These are phyloP conservation scores for Silurus lanzhouensis DNA, from an alignment of 2,797 vertebrate genomes.

Conservation along the genomic window DNA sequence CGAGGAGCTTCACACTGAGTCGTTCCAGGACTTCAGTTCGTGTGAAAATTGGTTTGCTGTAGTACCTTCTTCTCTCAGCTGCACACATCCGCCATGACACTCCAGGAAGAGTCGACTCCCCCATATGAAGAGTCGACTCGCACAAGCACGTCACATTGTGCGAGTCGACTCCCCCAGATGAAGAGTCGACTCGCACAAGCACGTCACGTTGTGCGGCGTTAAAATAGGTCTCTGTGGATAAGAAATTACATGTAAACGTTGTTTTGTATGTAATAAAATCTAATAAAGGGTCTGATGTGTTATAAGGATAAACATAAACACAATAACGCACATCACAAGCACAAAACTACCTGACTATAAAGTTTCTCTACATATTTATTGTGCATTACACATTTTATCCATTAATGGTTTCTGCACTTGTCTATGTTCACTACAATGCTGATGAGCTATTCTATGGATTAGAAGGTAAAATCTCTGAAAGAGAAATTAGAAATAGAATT, in stretches of 20 bases:
- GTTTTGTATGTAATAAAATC: neutral
- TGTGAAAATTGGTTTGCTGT: neutral
- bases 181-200: neutral
- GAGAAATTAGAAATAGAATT: neutral
- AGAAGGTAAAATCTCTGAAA: neutral
- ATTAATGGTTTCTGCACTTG: neutral
- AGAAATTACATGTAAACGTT: neutral
- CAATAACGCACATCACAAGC: too few relatives aligned
- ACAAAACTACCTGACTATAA: too few relatives aligned
- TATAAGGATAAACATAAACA: neutral
- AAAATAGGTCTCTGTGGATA: neutral
- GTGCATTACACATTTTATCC: neutral
- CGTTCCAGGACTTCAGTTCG: neutral
- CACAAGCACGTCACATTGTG: neutral
- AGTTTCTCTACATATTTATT: too few relatives aligned
- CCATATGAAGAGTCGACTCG: neutral
- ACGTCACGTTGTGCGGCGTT: neutral
- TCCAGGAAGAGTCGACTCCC: slow-evolving; percentile 2
- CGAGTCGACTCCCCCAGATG: too few relatives aligned
- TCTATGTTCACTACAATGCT: neutral
- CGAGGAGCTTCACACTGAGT: neutral
- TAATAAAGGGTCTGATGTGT: neutral
- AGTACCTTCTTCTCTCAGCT: neutral
- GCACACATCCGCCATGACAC: neutral
- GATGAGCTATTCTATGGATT: neutral